Base-by-base conservation (phyloP, 2,888 invertebrate species). In the Campaea margaritaria region DNA sequence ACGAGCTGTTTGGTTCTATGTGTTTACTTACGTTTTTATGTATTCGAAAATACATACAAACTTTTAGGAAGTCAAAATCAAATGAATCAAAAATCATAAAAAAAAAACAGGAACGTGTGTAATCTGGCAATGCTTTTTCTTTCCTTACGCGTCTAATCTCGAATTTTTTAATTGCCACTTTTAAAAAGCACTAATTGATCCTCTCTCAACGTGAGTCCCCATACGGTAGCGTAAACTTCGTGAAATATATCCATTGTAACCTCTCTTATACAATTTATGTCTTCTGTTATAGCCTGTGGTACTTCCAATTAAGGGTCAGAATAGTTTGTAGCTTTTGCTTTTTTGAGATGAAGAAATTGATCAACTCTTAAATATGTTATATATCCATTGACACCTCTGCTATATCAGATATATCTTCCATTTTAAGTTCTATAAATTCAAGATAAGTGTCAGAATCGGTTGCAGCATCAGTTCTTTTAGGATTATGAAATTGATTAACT, bases 401-500 rank as follows among this genome's bases (percentile, higher is more conserved):
- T 8, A 5, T 49, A 39, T 15, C 39, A 28, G 13, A 34, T 7
- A 44, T 16, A 9, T 31, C n/a, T 45, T 39, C 42, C 5, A 42
- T 41, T 42, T 42, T 54, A 14, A 38, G 11, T 45, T 54, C 13
- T 46, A 42, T 36, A 3, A 5, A 3, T 21, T 43, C 13, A 11
- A 4, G 10, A 9, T 48, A 45, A 45, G 21, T 12, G 7, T 44
- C 2, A 34, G 10, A 54, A 44, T 62, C 21, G 43, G 42, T 31
- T 49, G 48, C 28, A 13, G 2, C 27, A 0, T 21, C 11, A 8
- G 38, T 46, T 21, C 14, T 55, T 14, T 15, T 51, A 34, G 16
- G 42, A 62, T 80, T 80, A 73, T 70, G 74, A 77, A 78, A 77
- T 76, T 69, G 69, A 75, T 74, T 73, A 76, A 78, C 78, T 81